Evolutionary conservation across 23 tunicate genomes (phyloP), one percentile per base, ranked within the genome.

Genomic region (Oikopleura dioica): DNA sequence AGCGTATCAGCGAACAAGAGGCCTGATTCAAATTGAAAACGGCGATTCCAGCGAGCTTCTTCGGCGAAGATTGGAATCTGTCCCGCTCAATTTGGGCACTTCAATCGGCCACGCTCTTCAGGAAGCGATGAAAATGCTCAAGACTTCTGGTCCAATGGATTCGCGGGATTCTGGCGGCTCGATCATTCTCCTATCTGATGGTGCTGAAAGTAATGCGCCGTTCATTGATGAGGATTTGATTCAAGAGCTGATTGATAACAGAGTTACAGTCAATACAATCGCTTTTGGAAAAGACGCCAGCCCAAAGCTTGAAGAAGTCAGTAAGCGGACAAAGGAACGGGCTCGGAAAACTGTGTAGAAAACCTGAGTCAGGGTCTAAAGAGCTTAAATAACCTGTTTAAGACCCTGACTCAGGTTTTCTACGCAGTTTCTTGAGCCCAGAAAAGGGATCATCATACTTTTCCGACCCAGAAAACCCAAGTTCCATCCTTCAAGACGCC

Each of bases 171-270:
- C 75, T 0, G 89, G 89, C 35, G 96, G 96, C 50, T 78, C 68
- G 1, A 81, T 89, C 30, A 82, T 89, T 55, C 37, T 89, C 36
- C 79, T 89, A 0, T 81, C 87, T 59, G 96, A 89, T 75, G 96
- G 96, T 34, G 33, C 50, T 4, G 96, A 89, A 75, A 88, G 81
- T 36, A 77, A 82, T 50, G 55, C 77, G 35, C 96, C 96, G 32
- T 84, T 81, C 63, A 82, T 89, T 37, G 79, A 82, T 58, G 96
- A 89, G 5, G 78, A 78, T n/a, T 37, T 79, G 35, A 36, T 30
- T 35, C 33, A 35, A 1, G 83, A 76, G 9, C 26, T 68, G 35
- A 29, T 68, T 29, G 5, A 68, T 32, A 68, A 68, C 34, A 31
- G 4, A 35, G 58, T 81, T 5, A 75, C 79, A 12, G 76, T 88